A percentile compares a stretch with the other conserved stretches of the same genome.
Evolutionary conservation across 2,113 vertebrate genomes (phyloP).

Genomic region (Melanerpes aurifrons): DNA sequence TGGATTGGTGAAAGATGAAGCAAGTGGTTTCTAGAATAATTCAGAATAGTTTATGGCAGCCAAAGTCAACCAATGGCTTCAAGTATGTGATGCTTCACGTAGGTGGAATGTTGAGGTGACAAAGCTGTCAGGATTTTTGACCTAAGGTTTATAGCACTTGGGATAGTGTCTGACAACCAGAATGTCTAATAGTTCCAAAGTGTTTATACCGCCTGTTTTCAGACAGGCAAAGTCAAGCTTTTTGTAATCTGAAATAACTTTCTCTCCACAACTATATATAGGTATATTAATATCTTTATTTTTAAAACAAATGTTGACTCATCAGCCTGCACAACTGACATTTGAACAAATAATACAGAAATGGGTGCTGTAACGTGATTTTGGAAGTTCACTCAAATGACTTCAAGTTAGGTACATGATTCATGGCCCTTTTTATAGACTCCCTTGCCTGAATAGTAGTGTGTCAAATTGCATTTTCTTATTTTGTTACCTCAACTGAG

Average conservation of each 20-base stretch:
- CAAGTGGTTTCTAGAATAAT: not conserved
- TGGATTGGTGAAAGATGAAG: rapidly evolving
- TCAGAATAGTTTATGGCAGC: not conserved
- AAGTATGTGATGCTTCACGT: not conserved
- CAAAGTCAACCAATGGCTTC: not conserved
- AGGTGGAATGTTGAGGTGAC: not conserved
- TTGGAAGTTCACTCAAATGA: not conserved
- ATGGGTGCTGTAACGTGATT: not conserved
- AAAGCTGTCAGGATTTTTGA: not conserved
- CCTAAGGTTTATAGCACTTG: not conserved
- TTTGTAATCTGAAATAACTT: not conserved
- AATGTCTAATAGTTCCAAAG: not conserved
- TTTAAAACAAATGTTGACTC: not conserved
- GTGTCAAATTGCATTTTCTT: not conserved
- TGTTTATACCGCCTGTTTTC: not conserved
- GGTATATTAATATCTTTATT: not conserved
- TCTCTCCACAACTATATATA: not conserved
- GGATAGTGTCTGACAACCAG: not conserved
- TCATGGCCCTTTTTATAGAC: not conserved
- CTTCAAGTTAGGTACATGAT: not conserved
- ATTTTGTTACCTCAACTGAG: not conserved
- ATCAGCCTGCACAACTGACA: not conserved
- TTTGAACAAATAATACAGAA: not conserved
- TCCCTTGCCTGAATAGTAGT: not conserved
- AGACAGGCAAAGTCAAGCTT: not conserved